phyloP scores from a whole-genome alignment of 2,113 vertebrate genomes.

The Nesoenas mayeri region DNA sequence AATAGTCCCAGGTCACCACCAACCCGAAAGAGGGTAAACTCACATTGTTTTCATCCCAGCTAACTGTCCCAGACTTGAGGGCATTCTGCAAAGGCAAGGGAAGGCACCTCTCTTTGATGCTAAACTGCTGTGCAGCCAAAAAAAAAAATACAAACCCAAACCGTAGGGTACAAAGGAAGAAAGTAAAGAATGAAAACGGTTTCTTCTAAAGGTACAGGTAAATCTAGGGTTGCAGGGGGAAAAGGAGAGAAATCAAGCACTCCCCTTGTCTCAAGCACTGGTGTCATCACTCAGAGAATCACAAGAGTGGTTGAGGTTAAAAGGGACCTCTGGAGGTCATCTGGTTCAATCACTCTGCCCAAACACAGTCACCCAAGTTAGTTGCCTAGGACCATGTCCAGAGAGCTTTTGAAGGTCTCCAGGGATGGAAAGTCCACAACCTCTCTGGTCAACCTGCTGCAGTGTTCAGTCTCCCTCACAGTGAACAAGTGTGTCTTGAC shows the following conservation, averaged over 20 bases:
- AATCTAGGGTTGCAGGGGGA: background rate
- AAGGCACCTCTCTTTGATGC: background rate
- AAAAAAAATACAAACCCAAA: rapidly evolving
- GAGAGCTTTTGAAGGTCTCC: background rate
- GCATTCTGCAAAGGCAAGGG: background rate
- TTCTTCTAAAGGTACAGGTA: background rate
- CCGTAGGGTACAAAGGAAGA: background rate
- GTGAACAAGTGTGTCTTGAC: background rate
- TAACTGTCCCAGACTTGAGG: background rate
- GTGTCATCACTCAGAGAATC: background rate
- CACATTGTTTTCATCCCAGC: rapidly evolving
- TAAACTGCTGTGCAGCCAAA: background rate
- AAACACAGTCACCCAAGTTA: background rate
- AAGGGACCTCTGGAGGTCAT: background rate
- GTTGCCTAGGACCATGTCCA: background rate
- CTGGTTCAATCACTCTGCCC: background rate
- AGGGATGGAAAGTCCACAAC: background rate
- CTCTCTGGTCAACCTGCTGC: background rate
- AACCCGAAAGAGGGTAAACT: background rate
- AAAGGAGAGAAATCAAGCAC: background rate
- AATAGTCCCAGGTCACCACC: background rate
- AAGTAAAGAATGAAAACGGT: background rate
- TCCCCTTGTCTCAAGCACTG: background rate
- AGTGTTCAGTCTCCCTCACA: background rate
- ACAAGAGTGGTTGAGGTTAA: background rate